These are phyloP conservation scores for Himalopsyche anomala DNA, from an alignment of 2,888 invertebrate species.

Conservation along the genomic window DNA sequence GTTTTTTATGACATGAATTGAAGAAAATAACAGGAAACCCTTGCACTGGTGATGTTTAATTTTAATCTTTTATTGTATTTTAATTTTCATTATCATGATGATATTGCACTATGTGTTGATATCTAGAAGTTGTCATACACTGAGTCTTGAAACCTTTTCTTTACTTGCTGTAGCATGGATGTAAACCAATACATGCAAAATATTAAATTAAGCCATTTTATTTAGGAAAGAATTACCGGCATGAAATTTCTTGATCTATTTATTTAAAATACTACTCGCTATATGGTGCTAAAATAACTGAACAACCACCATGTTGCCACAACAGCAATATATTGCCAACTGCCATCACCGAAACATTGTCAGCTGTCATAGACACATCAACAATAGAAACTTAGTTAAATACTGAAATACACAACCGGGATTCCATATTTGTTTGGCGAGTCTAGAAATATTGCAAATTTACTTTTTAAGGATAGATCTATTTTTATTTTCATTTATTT, in stretches of 20 bases:
- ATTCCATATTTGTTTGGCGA: slow-evolving; percentile 20
- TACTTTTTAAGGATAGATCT: background rate
- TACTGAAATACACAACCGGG: slow-evolving; percentile 47
- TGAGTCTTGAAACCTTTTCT: no score
- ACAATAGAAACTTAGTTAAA: slow-evolving; percentile 54
- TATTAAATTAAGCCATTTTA: background rate
- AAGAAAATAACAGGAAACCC: background rate
- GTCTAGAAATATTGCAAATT: slow-evolving; percentile 4
- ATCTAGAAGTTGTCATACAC: no score
- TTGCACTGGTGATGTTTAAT: background rate
- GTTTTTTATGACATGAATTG: background rate
- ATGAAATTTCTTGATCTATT: slow-evolving; percentile 23
- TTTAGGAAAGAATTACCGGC: background rate
- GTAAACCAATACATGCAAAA: background rate
- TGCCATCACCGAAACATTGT: slow-evolving; percentile 55
- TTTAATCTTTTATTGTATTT: background rate
- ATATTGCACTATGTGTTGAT: background rate
- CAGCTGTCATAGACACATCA: slow-evolving; percentile 58
- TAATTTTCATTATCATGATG: background rate
- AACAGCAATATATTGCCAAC: slow-evolving; percentile 48
- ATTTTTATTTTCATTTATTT: no score
- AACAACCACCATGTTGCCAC: slow-evolving; percentile 41
- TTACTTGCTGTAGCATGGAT: no score
- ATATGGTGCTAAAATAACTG: slow-evolving; percentile 40
- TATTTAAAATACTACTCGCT: background rate